Conservation (phyloP, 2,888 invertebrate species). For the Megalurothrips usitatus region DNA sequence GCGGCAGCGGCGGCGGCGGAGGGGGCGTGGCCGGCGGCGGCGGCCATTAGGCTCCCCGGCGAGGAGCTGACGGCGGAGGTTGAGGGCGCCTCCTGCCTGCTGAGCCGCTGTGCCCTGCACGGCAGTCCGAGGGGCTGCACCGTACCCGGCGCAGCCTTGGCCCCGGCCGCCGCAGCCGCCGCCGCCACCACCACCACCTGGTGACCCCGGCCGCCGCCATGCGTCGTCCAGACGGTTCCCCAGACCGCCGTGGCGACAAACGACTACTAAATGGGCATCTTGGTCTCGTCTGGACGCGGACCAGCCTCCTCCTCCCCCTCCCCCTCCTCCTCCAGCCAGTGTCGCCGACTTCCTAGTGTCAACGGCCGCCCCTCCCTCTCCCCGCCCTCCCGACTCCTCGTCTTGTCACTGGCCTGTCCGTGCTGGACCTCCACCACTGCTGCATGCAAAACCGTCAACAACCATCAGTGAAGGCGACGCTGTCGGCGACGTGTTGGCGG, state of each 20-base stretch:
- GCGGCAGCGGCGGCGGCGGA: conserved; percentile 34
- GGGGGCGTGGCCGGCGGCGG: conserved; percentile 40
- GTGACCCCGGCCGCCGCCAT: background rate
- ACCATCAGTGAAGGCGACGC: background rate
- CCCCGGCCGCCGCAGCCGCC: background rate
- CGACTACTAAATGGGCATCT: too few relatives aligned
- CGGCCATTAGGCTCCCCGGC: conserved; percentile 41
- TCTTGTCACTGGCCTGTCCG: background rate
- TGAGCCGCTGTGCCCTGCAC: conserved; percentile 13
- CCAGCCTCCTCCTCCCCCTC: background rate
- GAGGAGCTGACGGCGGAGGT: conserved; percentile 41
- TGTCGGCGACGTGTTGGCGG: background rate
- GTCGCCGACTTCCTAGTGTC: too few relatives aligned
- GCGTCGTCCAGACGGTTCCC: background rate
- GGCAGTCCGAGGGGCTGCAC: background rate
- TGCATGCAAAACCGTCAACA: background rate
- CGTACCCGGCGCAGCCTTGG: background rate
- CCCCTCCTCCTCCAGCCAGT: background rate
- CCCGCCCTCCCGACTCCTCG: background rate
- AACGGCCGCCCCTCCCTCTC: background rate
- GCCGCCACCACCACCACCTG: background rate
- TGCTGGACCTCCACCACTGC: background rate
- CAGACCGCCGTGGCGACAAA: too few relatives aligned
- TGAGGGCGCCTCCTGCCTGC: conserved; percentile 30
- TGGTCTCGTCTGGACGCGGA: too few relatives aligned